These are phyloP conservation scores for Neoniphon sammara DNA, from an alignment of 2,797 vertebrate species.

Conservation along the genomic window DNA sequence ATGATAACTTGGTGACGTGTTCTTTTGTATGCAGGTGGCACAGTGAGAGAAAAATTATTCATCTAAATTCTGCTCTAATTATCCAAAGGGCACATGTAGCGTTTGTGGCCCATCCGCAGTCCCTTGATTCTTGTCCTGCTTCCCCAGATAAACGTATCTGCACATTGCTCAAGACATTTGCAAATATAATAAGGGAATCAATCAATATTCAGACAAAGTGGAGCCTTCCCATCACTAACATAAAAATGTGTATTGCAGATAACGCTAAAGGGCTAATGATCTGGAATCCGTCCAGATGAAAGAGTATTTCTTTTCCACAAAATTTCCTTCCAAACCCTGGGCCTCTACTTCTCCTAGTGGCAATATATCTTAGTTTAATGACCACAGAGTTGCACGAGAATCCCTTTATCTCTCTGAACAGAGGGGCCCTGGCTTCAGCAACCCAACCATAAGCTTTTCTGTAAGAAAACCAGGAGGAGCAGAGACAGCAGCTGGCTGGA, in stretches of 20 bases:
- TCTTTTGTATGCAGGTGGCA: constrained; percentile 46
- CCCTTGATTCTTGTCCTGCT: constrained; percentile 59
- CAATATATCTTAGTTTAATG: constrained; percentile 14
- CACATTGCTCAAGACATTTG: constrained; percentile 42
- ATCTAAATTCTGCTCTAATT: constrained; percentile 65
- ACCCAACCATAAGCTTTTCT: constrained; percentile 40
- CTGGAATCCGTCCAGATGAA: constrained; percentile 11
- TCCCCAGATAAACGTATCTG: constrained; percentile 50
- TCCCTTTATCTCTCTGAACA: constrained; percentile 50
- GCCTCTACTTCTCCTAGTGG: constrained; percentile 20
- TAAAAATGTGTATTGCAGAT: constrained; percentile 8
- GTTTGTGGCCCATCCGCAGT: constrained; percentile 54
- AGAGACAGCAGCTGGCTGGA: constrained; percentile 54
- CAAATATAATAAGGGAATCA: constrained; percentile 37
- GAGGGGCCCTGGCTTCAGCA: constrained; percentile 44
- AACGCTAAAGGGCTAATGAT: constrained; percentile 17
- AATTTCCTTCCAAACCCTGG: constrained; percentile 11
- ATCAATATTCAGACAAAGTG: constrained; percentile 24
- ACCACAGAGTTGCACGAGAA: constrained; percentile 28
- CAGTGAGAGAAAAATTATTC: constrained; percentile 55
- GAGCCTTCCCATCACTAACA: constrained; percentile 10
- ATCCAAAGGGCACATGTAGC: constrained; percentile 61
- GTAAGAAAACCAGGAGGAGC: constrained; percentile 48
- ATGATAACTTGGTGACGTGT: not conserved
- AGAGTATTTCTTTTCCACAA: not conserved